Conservation (phyloP, 2,113 vertebrate species). For the Agapornis roseicollis region DNA sequence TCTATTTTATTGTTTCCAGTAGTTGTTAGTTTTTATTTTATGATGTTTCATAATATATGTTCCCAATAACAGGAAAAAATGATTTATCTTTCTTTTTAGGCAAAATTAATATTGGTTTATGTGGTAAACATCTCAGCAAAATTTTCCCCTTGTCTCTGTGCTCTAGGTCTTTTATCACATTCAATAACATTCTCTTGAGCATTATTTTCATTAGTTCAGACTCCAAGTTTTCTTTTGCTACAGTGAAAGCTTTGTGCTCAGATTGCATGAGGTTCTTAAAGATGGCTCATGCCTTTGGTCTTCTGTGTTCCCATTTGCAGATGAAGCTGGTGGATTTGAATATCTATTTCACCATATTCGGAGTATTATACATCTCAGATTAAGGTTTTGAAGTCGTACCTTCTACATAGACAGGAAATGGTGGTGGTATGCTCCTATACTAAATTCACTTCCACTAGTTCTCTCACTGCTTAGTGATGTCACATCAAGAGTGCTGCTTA, state of each 20-base stretch:
- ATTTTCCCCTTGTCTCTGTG: not conserved
- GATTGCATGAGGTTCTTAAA: not conserved
- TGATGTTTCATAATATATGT: not conserved
- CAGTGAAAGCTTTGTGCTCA: not conserved
- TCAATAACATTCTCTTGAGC: not conserved
- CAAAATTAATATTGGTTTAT: not conserved
- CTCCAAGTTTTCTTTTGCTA: not conserved
- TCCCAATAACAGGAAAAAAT: not conserved
- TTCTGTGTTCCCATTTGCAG: not conserved
- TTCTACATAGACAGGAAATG: not conserved
- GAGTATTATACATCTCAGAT: not conserved
- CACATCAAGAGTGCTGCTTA: not conserved
- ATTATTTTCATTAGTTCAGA: not conserved
- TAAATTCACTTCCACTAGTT: not conserved
- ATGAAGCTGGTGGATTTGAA: not conserved
- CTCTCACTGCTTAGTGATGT: not conserved
- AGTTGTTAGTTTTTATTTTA: conserved; percentile 23
- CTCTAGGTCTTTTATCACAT: not conserved
- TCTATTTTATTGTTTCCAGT: conserved; percentile 26
- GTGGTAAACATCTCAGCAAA: not conserved
- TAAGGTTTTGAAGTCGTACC: not conserved
- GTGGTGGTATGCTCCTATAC: not conserved
- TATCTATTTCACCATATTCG: not conserved
- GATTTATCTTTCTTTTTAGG: conserved; percentile 32
- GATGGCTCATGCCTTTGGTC: not conserved